Percentiles rank a stretch among this genome's conserved stretches.
Conservation (phyloP, 2,113 vertebrate species). For the Pelecanoides urinatrix region DNA sequence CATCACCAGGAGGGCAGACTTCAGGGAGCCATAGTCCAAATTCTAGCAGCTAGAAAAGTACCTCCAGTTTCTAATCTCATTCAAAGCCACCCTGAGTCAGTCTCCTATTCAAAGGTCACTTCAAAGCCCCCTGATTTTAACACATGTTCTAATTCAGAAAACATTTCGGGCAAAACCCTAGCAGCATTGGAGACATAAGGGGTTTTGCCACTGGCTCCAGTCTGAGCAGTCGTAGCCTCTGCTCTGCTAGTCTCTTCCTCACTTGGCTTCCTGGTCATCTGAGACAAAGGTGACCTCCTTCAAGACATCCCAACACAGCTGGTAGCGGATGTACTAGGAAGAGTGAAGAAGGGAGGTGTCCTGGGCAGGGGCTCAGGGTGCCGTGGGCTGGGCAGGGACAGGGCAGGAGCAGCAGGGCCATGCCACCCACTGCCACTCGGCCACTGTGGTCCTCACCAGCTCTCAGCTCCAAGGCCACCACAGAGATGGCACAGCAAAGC, state of each 20-base stretch:
- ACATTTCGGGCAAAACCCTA: neutral
- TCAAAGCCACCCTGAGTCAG: neutral
- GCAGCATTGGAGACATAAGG: neutral
- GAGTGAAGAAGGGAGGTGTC: neutral
- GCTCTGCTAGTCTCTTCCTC: neutral
- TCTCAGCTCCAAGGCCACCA: neutral
- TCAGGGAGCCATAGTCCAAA: neutral
- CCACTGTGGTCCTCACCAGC: neutral
- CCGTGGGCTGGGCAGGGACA: rapidly evolving
- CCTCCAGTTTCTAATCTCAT: neutral
- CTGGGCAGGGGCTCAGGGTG: neutral
- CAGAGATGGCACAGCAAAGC: neutral
- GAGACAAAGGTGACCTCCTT: neutral
- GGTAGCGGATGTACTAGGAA: neutral
- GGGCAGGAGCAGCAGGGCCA: neutral
- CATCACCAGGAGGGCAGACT: neutral
- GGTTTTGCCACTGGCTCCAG: neutral
- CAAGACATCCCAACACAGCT: neutral
- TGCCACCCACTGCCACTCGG: neutral
- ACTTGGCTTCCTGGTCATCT: neutral
- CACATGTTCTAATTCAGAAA: neutral
- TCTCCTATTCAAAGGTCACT: neutral
- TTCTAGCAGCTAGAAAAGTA: neutral
- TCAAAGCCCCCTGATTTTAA: neutral
- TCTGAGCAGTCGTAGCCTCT: neutral